Percentiles rank a stretch among this genome's conserved stretches.
phyloP scores from a whole-genome alignment of 2,888 invertebrate species.

The Tiphia femorata region DNA sequence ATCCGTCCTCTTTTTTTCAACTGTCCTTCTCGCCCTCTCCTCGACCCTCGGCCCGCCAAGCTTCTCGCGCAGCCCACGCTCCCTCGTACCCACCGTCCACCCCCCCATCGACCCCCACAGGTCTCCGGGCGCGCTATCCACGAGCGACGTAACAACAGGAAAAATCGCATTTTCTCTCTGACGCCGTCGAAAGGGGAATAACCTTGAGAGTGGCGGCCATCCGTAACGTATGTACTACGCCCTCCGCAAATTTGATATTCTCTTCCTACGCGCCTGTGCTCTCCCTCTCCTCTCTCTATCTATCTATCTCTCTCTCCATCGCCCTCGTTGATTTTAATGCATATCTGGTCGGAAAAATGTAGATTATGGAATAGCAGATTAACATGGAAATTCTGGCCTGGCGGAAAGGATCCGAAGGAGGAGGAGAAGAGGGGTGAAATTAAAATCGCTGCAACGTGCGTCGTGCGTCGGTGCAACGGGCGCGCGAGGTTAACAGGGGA shows the following conservation, averaged over 20 bases:
- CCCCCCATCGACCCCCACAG: slow-evolving; percentile 5
- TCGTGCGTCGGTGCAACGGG: too few species aligned
- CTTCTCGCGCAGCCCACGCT: too few species aligned
- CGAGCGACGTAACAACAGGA: slow-evolving; percentile 37
- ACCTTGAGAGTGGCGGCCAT: slow-evolving; percentile 32
- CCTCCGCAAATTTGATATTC: slow-evolving; percentile 38
- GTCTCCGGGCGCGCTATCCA: slow-evolving; percentile 21
- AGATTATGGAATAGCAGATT: slow-evolving; percentile 4
- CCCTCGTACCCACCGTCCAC: background rate
- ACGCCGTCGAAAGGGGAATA: slow-evolving; percentile 39
- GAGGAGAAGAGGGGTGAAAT: background rate
- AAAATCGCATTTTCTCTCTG: slow-evolving; percentile 44
- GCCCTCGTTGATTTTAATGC: slow-evolving; percentile 38
- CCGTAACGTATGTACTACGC: slow-evolving; percentile 35
- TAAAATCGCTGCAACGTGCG: too few species aligned
- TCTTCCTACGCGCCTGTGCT: background rate
- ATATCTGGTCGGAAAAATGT: slow-evolving; percentile 41
- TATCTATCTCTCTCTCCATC: too few species aligned
- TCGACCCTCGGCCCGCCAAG: background rate
- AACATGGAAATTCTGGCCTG: slow-evolving; percentile 1
- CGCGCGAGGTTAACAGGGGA: too few species aligned
- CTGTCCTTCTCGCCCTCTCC: background rate
- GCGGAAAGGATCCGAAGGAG: background rate
- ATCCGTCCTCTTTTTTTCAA: background rate
- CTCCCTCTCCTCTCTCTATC: background rate